Evolutionary conservation across 1,140 invertebrate genomes (phyloP).

Genomic region (Leptoteleia sp.): DNA sequence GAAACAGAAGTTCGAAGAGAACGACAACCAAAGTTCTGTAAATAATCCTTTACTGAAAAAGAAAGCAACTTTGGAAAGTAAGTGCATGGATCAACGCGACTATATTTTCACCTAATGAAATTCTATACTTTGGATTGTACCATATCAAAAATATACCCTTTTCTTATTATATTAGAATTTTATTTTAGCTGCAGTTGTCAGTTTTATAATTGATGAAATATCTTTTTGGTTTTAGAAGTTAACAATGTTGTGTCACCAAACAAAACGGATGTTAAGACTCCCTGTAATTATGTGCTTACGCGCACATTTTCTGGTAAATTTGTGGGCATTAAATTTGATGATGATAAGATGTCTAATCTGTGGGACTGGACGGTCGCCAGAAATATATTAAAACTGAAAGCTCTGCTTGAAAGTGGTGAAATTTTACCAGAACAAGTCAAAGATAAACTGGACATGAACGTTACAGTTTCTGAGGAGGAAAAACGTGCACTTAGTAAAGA

Average conservation of each 20-base stretch:
- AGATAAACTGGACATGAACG: slow-evolving; percentile 83
- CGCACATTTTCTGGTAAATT: slow-evolving; percentile 83
- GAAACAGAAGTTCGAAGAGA: slow-evolving; percentile 77
- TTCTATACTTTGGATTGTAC: background rate
- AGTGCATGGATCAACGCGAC: slow-evolving; percentile 46
- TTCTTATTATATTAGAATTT: too few relatives aligned
- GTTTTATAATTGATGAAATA: background rate
- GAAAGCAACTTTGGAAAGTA: slow-evolving; percentile 73
- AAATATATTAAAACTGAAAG: slow-evolving; percentile 83
- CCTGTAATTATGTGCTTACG: slow-evolving; percentile 79
- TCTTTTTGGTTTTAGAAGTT: slow-evolving; percentile 69
- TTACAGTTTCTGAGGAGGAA: slow-evolving; percentile 80
- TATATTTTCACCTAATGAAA: background rate
- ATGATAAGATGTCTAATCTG: slow-evolving; percentile 80
- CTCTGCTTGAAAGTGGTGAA: slow-evolving; percentile 83
- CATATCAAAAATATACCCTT: too few relatives aligned
- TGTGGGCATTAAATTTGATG: slow-evolving; percentile 83
- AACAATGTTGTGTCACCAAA: slow-evolving; percentile 45
- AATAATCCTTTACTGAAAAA: slow-evolving; percentile 70
- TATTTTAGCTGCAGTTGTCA: too few relatives aligned
- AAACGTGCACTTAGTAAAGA: slow-evolving; percentile 78
- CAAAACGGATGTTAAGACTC: slow-evolving; percentile 48
- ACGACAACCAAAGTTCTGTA: slow-evolving; percentile 73
- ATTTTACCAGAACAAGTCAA: slow-evolving; percentile 83
- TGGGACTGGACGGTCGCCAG: slow-evolving; percentile 84